Evolutionary conservation across 2,113 vertebrate species (phyloP), one percentile per base, ranked within the genome.

Genomic region (Atrichornis clamosus): DNA sequence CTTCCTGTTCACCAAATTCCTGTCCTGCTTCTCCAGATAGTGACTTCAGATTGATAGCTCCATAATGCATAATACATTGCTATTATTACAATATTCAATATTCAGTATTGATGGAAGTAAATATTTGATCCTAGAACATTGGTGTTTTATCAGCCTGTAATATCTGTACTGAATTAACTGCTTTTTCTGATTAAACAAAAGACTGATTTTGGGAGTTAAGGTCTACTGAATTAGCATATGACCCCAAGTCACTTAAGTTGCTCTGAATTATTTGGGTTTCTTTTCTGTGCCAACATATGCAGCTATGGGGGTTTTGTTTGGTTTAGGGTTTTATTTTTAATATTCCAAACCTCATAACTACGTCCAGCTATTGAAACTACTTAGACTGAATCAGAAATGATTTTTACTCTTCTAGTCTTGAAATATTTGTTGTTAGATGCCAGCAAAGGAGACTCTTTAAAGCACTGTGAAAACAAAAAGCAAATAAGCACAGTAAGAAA

Each of bases 391-490:
- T 92, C 20, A 63, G 72, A 90, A 82, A 42, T 87, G 42, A 42
- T 30, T 69, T 42, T 87, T 84, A 70, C 19, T 89, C 50, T 87
- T 90, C 50, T 68, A 49, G 46, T 93, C 64, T 92, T 90, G 69
- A 84, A 55, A 72, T 55, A 77, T 24, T 64, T 90, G 93, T 92
- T 94, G 95, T 85, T 83, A 84, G 89, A 85, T 83, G 37, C 30
- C 30, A 89, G 20, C 30, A 90, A 78, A 28, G 35, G 39, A 59
- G 20, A 49, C 5, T 26, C 8, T 72, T 78, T 22, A 75, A 33
- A 39, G 27, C 13, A 44, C 9, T 20, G 16, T 58, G 16, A 74
- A 77, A 93, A 47, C 46, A 63, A 84, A 73, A 76, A 9, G 13
- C 9, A 82, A 82, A 62, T 42, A 49, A 70, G 76, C 3, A n/a